phyloP scores from a whole-genome alignment of 2,797 vertebrate genomes.

The Brachymystax lenok region DNA sequence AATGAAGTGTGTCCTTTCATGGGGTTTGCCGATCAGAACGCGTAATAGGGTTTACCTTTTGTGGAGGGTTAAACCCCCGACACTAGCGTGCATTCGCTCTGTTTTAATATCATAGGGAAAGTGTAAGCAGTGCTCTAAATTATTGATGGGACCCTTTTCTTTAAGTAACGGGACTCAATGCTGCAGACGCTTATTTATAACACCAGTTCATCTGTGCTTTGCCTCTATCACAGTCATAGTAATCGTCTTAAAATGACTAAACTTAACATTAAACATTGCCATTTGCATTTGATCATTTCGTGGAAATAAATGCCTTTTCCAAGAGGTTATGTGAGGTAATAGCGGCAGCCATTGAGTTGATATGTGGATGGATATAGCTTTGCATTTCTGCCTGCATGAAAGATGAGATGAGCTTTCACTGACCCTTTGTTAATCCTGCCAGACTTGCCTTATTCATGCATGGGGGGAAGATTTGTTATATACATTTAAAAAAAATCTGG shows the following conservation, averaged over 20 bases:
- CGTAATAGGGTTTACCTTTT: not conserved
- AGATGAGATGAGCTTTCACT: conserved; percentile 58
- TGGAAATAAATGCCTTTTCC: not conserved
- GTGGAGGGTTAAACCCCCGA: conserved; percentile 21
- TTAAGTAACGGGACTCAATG: conserved; percentile 52
- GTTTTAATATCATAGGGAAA: conserved; percentile 42
- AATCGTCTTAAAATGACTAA: not conserved
- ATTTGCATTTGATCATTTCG: not conserved
- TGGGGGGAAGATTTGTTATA: conserved; percentile 31
- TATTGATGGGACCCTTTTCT: conserved; percentile 70
- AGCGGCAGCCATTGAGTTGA: not conserved
- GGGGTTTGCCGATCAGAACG: not conserved
- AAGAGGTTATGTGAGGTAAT: not conserved
- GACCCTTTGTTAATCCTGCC: conserved; percentile 50
- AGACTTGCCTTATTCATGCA: conserved; percentile 14
- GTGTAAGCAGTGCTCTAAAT: conserved; percentile 70
- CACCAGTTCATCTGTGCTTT: not conserved
- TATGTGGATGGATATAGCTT: conserved; percentile 18
- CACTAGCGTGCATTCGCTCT: conserved; percentile 29
- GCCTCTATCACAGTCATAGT: conserved; percentile 13
- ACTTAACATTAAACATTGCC: not conserved
- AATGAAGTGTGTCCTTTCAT: not conserved
- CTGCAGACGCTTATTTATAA: conserved; percentile 28
- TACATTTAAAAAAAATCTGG: not conserved
- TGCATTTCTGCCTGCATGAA: conserved; percentile 49